A percentile compares a stretch with the other conserved stretches of the same genome.
Conservation (phyloP, 2,797 vertebrate species). For the Pogoniulus pusillus region DNA sequence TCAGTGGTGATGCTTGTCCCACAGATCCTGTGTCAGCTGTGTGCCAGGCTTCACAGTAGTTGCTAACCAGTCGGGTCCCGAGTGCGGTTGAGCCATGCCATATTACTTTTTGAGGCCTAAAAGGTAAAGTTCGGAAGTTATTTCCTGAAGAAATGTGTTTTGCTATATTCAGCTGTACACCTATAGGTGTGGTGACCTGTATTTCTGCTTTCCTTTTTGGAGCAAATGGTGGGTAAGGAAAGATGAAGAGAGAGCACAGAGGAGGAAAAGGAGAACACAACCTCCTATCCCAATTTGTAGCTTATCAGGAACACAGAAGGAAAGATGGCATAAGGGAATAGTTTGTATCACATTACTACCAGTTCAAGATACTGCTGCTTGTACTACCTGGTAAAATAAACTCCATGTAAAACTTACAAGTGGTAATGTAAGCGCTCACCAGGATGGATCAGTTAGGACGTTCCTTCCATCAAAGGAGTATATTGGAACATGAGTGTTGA, state of each 20-base stretch:
- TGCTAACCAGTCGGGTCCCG: slow-evolving; percentile 84
- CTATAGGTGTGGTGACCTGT: not conserved
- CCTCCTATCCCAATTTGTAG: not conserved
- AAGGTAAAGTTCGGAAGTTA: slow-evolving; percentile 45
- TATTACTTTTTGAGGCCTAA: slow-evolving; percentile 91
- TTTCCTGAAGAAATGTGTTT: not conserved
- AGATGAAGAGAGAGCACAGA: not conserved
- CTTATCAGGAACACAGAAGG: not conserved
- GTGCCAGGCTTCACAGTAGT: slow-evolving; percentile 93
- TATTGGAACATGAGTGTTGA: slow-evolving; percentile 85
- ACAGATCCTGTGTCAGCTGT: slow-evolving; percentile 80
- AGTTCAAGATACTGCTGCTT: not conserved
- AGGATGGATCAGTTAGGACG: slow-evolving; percentile 88
- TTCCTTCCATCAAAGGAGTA: slow-evolving; percentile 95
- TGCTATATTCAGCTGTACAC: not conserved
- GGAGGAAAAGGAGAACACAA: not conserved
- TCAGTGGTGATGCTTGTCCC: slow-evolving; percentile 89
- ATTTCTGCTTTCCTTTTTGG: not conserved
- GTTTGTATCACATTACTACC: not conserved
- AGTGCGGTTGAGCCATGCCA: slow-evolving; percentile 90
- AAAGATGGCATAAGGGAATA: not conserved
- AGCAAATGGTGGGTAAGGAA: not conserved
- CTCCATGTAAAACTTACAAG: not conserved
- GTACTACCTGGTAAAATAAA: not conserved
- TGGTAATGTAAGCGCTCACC: slow-evolving; percentile 83